Evolutionary conservation across 2,888 invertebrate genomes (phyloP).

Genomic region (Sussaba pulchella): DNA sequence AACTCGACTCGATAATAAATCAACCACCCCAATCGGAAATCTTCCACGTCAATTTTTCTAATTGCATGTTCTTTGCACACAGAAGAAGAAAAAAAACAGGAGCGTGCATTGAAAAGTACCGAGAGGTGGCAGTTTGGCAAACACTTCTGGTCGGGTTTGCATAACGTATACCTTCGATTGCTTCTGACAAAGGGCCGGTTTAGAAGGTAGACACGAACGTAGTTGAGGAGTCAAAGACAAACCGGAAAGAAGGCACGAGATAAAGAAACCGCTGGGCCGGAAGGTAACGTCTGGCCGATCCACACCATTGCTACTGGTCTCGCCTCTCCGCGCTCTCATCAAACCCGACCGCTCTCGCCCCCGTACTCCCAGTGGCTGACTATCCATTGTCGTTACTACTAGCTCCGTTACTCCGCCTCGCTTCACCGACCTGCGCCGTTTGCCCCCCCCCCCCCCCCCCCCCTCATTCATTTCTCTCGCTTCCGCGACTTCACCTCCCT

Average conservation of each 20-base stretch:
- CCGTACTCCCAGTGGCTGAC: conserved; percentile 44
- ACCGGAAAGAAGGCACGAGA: not conserved
- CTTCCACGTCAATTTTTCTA: no score
- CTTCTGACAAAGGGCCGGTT: conserved; percentile 18
- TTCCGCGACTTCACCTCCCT: not conserved
- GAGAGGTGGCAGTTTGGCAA: no score
- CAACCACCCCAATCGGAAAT: no score
- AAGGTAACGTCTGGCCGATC: conserved; percentile 50
- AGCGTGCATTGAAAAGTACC: no score
- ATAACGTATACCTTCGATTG: conserved; percentile 21
- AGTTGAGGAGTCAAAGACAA: conserved; percentile 1
- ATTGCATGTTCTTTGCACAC: no score
- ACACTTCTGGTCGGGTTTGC: not conserved
- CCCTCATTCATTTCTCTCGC: conserved; percentile 49
- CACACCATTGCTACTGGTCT: conserved; percentile 57
- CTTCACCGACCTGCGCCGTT: conserved; percentile 10
- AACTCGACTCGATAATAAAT: no score
- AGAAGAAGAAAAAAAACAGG: no score
- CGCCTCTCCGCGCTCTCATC: conserved; percentile 51
- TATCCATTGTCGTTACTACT: conserved; percentile 62
- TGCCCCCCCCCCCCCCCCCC: no score
- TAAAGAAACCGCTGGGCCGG: conserved; percentile 23
- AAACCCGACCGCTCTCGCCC: conserved; percentile 38
- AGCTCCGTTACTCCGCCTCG: conserved; percentile 13
- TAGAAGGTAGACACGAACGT: not conserved